Conservation (phyloP, 2,888 invertebrate genomes). For the Agriopis aurantiaria region DNA sequence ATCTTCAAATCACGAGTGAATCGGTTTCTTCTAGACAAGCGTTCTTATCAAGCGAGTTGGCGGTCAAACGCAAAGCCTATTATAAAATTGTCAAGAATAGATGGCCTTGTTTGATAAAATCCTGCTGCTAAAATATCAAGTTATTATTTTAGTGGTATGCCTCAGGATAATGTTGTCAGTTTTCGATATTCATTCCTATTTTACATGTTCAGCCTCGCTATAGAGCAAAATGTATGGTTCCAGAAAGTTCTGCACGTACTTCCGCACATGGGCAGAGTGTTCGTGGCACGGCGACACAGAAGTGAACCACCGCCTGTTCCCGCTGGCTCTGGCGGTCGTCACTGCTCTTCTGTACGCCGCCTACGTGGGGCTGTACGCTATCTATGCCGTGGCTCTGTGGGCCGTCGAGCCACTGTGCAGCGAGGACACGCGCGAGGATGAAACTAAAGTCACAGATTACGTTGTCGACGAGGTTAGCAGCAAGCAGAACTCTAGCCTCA, state of each 20-base stretch:
- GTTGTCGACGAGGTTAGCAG: conserved; percentile 52
- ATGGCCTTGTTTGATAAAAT: no score
- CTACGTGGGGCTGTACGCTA: conserved; percentile 60
- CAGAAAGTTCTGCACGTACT: conserved; percentile 68
- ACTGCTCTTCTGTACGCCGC: conserved; percentile 64
- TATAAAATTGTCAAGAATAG: no score
- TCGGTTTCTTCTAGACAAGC: no score
- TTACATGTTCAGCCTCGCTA: no score
- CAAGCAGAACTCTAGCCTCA: conserved; percentile 50
- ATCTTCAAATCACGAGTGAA: no score
- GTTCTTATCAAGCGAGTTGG: no score
- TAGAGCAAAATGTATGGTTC: no score
- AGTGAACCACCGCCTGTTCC: conserved; percentile 51
- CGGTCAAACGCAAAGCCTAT: no score
- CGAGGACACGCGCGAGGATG: conserved; percentile 46
- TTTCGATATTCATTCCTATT: no score
- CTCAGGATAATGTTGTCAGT: no score
- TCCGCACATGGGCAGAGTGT: conserved; percentile 69
- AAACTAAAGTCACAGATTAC: conserved; percentile 59
- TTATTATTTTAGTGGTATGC: no score
- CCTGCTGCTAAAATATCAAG: no score
- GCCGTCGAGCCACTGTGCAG: conserved; percentile 67
- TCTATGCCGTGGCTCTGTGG: conserved; percentile 66
- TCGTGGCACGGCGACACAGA: conserved; percentile 59
- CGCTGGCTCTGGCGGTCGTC: conserved; percentile 56